Evolutionary conservation across 2,888 invertebrate species (phyloP).

Genomic region (Elegia similella): DNA sequence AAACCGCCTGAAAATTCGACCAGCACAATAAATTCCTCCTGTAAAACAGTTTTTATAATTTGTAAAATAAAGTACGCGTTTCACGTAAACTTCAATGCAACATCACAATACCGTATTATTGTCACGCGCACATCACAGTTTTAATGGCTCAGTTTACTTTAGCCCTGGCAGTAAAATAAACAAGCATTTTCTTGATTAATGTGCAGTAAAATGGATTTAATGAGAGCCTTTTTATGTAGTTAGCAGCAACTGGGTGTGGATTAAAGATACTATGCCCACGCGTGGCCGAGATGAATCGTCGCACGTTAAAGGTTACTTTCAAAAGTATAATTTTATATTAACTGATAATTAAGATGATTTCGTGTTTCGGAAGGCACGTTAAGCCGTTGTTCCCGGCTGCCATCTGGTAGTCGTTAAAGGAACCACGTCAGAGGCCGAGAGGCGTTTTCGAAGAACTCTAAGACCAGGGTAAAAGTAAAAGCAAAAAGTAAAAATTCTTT

Average conservation of each 20-base stretch:
- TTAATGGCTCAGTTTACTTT: conserved; percentile 4
- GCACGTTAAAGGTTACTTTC: too few relatives aligned
- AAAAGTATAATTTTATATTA: too few relatives aligned
- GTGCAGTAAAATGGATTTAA: conserved; percentile 43
- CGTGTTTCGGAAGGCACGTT: too few relatives aligned
- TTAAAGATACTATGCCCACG: not conserved
- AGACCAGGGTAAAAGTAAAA: too few relatives aligned
- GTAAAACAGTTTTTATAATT: not conserved
- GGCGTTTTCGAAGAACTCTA: too few relatives aligned
- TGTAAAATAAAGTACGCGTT: not conserved
- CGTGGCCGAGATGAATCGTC: not conserved
- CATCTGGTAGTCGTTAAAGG: too few relatives aligned
- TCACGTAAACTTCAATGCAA: not conserved
- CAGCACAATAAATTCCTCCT: not conserved
- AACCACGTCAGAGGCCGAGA: too few relatives aligned
- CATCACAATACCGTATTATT: not conserved
- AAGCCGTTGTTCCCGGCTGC: too few relatives aligned
- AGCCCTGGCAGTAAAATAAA: conserved; percentile 34
- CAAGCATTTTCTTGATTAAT: conserved; percentile 46
- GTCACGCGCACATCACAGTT: not conserved
- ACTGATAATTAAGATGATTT: too few relatives aligned
- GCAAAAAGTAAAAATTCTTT: too few relatives aligned
- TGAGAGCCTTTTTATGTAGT: conserved; percentile 35
- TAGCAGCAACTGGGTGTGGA: conserved; percentile 26
- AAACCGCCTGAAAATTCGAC: too few relatives aligned